Evolutionary conservation across 1,140 invertebrate species (phyloP).

Genomic region (Aricia agestis): DNA sequence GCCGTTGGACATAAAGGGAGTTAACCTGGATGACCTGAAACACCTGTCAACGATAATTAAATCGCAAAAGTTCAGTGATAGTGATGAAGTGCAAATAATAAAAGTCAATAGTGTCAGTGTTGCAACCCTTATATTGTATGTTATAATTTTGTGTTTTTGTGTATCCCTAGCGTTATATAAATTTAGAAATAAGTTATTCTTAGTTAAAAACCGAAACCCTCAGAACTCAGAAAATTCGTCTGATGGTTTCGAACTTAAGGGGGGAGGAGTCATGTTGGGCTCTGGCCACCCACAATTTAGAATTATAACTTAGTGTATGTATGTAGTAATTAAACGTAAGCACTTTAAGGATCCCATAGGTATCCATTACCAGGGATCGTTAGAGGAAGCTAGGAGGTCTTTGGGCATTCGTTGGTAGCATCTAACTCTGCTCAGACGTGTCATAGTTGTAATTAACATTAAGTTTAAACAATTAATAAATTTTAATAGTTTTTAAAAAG

Average conservation of each 20-base stretch:
- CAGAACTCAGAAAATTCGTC: conserved; percentile 13
- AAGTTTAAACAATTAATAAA: no score
- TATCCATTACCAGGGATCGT: no score
- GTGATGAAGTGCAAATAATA: background rate
- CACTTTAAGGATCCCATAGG: no score
- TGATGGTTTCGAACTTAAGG: conserved; percentile 20
- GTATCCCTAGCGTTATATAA: conserved; percentile 1
- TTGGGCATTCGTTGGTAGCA: no score
- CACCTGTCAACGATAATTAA: conserved; percentile 18
- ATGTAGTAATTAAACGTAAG: no score
- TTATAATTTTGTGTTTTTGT: conserved; percentile 11
- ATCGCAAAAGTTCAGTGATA: conserved; percentile 14
- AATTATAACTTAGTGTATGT: no score
- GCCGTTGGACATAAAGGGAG: conserved; percentile 17
- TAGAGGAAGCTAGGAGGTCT: no score
- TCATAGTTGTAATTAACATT: no score
- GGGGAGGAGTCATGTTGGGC: conserved; percentile 19
- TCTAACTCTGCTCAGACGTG: no score
- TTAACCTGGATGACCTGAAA: conserved; percentile 20
- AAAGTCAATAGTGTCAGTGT: conserved; percentile 20
- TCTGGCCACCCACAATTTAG: background rate
- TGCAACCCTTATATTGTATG: conserved; percentile 13
- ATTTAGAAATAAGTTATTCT: conserved; percentile 13
- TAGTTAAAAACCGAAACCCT: conserved; percentile 17
- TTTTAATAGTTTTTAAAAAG: no score